Evolutionary conservation across 2,888 invertebrate genomes (phyloP), one percentile per base, ranked within the genome.

Genomic region (Cerceris rybyensis): DNA sequence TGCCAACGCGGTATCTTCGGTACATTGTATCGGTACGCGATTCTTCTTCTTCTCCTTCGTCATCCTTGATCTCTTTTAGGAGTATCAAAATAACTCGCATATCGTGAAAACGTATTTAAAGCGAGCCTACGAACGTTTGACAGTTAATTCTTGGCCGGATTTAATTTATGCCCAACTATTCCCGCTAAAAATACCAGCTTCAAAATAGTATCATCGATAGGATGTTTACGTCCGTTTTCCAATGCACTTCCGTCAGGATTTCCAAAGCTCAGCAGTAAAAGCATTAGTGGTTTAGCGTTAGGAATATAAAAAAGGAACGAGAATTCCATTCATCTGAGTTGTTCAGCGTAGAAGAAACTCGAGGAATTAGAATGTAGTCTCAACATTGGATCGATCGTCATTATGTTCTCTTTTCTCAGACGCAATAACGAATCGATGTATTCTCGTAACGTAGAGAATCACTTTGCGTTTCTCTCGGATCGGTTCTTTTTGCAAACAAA

Each of bases 331-430:
- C 43, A 11, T 13, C 13, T 50, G 69, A 61, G 28, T 57, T 5
- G 41, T 28, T 17, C 6, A 13, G 13, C 43, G 50, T 16, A 7
- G 28, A 28, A 28, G 42, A 39, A 55, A 28, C 14, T 58, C 42
- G 49, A 7, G 41, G 71, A 68, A 75, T 81, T 75, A 66, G 46
- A 71, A 82, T 78, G 63, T 59, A 4, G 50, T 43, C 41, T 52
- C 13, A 17, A 39, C 14, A 42, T 68, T 28, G 54, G 16, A 6
- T 11, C 43, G 9, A 6, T 41, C 67, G 57, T 61, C 28, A 42
- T 50, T 14, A 8, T n/a, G 39, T 39, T 71, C 75, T 41, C 58
- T 52, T 28, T 65, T 42, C 16, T 46, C 49, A 14, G 6, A 14
- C 13, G 8, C 8, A 41, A 28, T 4, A 28, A 28, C 28, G 28